Evolutionary conservation across 2,888 invertebrate species (phyloP), one percentile per base, ranked within the genome.

Genomic region (Hemistola chrysoprasaria): DNA sequence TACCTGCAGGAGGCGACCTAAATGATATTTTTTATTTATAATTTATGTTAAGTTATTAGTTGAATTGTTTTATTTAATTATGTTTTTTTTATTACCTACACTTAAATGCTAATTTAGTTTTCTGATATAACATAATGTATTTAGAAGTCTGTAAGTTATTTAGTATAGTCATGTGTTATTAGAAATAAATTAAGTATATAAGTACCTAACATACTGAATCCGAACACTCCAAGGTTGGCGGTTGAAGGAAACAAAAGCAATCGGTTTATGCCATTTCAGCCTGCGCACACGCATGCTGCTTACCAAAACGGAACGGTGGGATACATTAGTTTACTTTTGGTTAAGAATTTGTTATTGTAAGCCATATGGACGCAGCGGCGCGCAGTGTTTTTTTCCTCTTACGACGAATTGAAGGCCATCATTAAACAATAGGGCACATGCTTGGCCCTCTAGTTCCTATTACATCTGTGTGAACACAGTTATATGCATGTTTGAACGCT

Each of bases 281-380:
- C 6, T 26, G 16, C 23, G 26, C 25, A 22, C 23, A 32, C 30
- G 35, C 25, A 30, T 28, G 28, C 31, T 16, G 27, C 20, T 31
- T 16, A 16, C 26, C 67, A 58, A 78, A 73, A 64, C 69, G 72
- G 73, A 67, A 71, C 72, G 63, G 65, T 63, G 70, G 72, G 73
- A 77, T 80, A 76, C 78, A 75, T 80, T 62, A 59, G 82, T 84
- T 84, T 83, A 83, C 82, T 81, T 84, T 82, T 72, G 82, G 83
- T 83, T 81, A 82, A 82, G 81, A 81, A 81, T 83, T 83, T 85
- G 84, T 85, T 85, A 75, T 84, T 82, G 72, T 81, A 73, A 82
- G 78, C 83, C 85, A 85, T 84, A 82, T 84, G 85, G 77, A 67
- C 70, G 71, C 80, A 73, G 78, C 66, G 69, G 73, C 75, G 73